phyloP scores from a whole-genome alignment of 2,113 vertebrate genomes.

The Dipodomys merriami region DNA sequence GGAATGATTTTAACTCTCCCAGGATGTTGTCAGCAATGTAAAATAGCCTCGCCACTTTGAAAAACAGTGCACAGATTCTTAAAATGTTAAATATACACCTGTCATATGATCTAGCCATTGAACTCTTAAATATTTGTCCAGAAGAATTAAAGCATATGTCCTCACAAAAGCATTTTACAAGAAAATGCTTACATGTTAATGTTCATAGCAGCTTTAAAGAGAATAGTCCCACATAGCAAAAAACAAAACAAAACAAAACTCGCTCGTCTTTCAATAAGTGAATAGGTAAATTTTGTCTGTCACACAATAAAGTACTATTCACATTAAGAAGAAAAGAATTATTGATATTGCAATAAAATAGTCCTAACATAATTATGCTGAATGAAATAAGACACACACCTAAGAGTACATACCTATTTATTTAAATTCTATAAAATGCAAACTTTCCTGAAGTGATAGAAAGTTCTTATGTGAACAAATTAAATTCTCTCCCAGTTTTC shows the following conservation, averaged over 20 bases:
- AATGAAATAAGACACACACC: background rate
- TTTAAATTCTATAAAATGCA: slow-evolving; percentile 39
- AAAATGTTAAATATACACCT: background rate
- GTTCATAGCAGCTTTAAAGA: slow-evolving; percentile 26
- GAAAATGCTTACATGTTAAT: background rate
- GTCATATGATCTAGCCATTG: background rate
- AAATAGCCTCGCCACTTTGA: slow-evolving; percentile 12
- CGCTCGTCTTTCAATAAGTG: background rate
- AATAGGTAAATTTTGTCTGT: background rate
- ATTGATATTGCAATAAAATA: slow-evolving; percentile 28
- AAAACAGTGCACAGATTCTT: slow-evolving; percentile 20
- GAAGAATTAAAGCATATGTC: slow-evolving; percentile 38
- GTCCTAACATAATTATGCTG: slow-evolving; percentile 24
- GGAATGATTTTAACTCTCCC: slow-evolving; percentile 3
- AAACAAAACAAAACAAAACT: background rate
- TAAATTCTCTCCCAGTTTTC: slow-evolving; percentile 17
- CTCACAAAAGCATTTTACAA: background rate
- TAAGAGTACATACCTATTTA: background rate
- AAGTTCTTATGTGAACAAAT: background rate
- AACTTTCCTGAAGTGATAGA: slow-evolving; percentile 14
- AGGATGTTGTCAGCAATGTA: background rate
- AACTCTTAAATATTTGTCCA: slow-evolving; percentile 10
- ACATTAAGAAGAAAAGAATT: slow-evolving; percentile 24
- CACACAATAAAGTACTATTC: background rate
- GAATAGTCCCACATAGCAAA: background rate